Percentiles rank a stretch among this genome's conserved stretches.
phyloP scores from a whole-genome alignment of 2,113 vertebrate species.

The Rhombomys opimus region DNA sequence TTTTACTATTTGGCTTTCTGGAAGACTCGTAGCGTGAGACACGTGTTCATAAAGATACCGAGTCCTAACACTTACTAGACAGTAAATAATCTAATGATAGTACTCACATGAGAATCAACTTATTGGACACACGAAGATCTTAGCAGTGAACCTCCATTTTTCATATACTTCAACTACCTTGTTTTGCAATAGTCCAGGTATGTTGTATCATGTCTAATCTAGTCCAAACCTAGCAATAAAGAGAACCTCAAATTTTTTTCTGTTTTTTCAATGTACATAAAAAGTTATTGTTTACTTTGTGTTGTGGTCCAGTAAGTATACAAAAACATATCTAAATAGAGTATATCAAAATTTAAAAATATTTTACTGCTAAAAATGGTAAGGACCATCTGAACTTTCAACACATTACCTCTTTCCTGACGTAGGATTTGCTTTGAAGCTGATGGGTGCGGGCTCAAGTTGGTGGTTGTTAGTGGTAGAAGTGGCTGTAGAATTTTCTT shows the following conservation, averaged over 20 bases:
- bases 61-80: background rate
- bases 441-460: background rate
- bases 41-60: background rate
- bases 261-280: background rate
- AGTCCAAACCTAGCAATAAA: background rate
- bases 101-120: background rate
- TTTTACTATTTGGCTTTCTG: background rate
- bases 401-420: background rate
- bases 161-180: background rate
- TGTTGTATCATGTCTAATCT: background rate
- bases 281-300: background rate
- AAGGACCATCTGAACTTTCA: background rate
- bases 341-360: background rate
- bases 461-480: background rate
- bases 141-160: background rate
- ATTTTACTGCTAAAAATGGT: background rate
- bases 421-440: background rate
- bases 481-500: background rate
- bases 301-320: background rate
- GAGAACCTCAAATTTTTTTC: background rate
- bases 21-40: constrained; percentile 43
- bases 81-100: background rate
- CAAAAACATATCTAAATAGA: background rate
- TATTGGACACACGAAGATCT: background rate
- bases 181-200: constrained; percentile 12